These are phyloP conservation scores for Yasuhikotakia modesta DNA, from an alignment of 2,797 vertebrate species.

Conservation along the genomic window DNA sequence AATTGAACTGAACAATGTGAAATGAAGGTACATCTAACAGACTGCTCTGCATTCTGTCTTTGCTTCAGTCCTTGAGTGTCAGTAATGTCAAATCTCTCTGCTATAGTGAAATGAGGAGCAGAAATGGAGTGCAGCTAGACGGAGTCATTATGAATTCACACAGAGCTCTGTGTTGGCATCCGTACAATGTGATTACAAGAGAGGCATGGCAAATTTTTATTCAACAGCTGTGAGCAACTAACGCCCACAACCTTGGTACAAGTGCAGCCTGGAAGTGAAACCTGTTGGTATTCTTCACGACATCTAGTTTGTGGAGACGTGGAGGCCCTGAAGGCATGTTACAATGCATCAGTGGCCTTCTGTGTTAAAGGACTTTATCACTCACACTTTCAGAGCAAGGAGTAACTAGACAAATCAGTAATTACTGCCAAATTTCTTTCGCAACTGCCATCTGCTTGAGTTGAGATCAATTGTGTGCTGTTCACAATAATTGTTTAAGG, in stretches of 20 bases:
- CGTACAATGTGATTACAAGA: slow-evolving; percentile 49
- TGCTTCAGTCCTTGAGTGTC: slow-evolving; percentile 37
- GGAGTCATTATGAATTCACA: slow-evolving; percentile 66
- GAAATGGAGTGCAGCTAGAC: slow-evolving; percentile 42
- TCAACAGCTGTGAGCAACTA: slow-evolving; percentile 50
- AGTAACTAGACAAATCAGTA: slow-evolving; percentile 24
- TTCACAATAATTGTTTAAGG: slow-evolving; percentile 18
- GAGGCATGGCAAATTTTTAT: slow-evolving; percentile 35
- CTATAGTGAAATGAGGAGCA: slow-evolving; percentile 30
- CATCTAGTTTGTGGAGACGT: background rate
- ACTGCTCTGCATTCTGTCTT: slow-evolving; percentile 4
- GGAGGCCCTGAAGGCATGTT: slow-evolving; percentile 18
- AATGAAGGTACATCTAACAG: slow-evolving; percentile 7
- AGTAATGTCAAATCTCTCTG: slow-evolving; percentile 14
- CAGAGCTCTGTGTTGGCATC: slow-evolving; percentile 51
- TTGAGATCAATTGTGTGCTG: slow-evolving; percentile 1
- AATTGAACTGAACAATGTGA: slow-evolving; percentile 5
- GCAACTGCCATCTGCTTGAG: slow-evolving; percentile 29
- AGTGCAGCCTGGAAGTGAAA: slow-evolving; percentile 30
- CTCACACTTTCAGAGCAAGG: slow-evolving; percentile 16
- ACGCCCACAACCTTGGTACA: slow-evolving; percentile 38
- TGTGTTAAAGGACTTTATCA: background rate
- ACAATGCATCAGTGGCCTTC: slow-evolving; percentile 13
- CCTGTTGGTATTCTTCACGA: slow-evolving; percentile 28
- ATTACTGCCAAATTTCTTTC: slow-evolving; percentile 16